Percentiles rank a stretch among this genome's conserved stretches.
Conservation (phyloP, 2,797 vertebrate genomes). For the Muraenolepis orangiensis region DNA sequence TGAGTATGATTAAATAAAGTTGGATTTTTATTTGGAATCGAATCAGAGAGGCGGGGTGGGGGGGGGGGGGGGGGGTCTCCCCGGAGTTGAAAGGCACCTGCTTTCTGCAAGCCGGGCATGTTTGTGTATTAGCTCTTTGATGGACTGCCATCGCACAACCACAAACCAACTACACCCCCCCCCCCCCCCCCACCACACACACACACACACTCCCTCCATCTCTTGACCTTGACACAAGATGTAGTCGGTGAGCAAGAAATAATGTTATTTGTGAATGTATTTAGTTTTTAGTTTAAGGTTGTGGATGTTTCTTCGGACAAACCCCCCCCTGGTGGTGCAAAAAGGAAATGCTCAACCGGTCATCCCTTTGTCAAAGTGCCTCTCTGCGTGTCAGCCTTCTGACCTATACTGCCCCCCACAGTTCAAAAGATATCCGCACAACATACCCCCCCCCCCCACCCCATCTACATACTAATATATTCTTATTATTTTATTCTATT, state of each 20-base stretch:
- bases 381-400: constrained; percentile 40
- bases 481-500: background rate
- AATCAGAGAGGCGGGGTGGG: background rate
- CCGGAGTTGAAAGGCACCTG: background rate
- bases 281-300: background rate
- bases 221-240: background rate
- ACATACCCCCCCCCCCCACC: background rate
- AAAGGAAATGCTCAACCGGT: constrained; percentile 59
- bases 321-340: constrained; percentile 71
- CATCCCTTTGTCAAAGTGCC: constrained; percentile 27
- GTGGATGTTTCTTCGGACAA: constrained; percentile 51
- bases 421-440: constrained; percentile 35
- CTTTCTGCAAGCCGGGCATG: background rate
- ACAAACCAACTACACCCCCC: too few relatives aligned
- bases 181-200: background rate
- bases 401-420: constrained; percentile 60
- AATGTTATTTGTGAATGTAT: background rate
- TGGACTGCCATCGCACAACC: too few relatives aligned
- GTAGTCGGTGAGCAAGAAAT: background rate
- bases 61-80: background rate
- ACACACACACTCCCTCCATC: background rate
- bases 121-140: background rate
- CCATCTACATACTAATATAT: too few relatives aligned
- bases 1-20: background rate
- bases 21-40: background rate